Conservation (phyloP, 2,888 invertebrate genomes). For the Campoplex capitator region DNA sequence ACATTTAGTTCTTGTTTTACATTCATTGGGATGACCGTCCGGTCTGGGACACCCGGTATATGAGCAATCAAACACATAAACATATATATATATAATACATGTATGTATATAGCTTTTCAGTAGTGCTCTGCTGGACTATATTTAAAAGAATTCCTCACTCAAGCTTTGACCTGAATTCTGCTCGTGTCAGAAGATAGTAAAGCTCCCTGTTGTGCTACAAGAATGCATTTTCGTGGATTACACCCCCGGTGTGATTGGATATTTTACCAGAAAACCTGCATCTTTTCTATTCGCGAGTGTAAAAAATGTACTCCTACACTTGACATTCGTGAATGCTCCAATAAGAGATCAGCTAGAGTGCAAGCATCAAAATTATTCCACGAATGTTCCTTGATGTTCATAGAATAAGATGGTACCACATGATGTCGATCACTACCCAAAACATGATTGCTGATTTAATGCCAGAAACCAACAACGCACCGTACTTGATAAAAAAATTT, state of each 20-base stretch:
- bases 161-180: slow-evolving; percentile 42
- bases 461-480: not conserved
- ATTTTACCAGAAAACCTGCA: slow-evolving; percentile 5
- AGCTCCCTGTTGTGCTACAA: slow-evolving; percentile 22
- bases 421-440: no score
- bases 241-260: slow-evolving; percentile 11
- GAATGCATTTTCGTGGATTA: not conserved
- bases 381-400: not conserved
- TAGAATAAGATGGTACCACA: not conserved
- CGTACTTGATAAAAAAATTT: no score
- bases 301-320: not conserved
- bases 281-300: not conserved
- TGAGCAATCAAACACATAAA: not conserved
- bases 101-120: not conserved
- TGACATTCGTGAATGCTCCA: not conserved
- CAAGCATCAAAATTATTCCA: not conserved
- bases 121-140: slow-evolving; percentile 7
- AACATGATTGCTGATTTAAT: no score
- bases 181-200: slow-evolving; percentile 21
- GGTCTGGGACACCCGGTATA: not conserved
- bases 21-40: not conserved
- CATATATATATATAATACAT: not conserved
- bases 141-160: slow-evolving; percentile 35
- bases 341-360: not conserved
- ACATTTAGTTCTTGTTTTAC: not conserved